Evolutionary conservation across 2,797 vertebrate genomes (phyloP).

Genomic region (Parotocinclus haroldoi): DNA sequence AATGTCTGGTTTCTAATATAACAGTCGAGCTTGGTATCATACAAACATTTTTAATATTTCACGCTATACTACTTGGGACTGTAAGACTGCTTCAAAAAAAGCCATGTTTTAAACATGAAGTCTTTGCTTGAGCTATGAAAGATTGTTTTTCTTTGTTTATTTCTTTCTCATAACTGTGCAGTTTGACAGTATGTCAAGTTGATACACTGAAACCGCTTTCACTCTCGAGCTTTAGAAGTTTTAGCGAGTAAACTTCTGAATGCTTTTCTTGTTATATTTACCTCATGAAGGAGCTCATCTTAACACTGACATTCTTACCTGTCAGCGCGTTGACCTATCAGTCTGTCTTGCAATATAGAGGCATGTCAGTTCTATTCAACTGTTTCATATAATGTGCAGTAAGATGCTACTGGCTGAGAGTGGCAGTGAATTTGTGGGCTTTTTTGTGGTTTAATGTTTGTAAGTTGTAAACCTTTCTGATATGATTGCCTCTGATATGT

Average conservation of each 20-base stretch:
- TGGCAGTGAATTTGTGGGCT: no score
- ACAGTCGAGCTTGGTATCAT: no score
- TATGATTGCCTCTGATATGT: no score
- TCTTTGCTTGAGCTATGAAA: slow-evolving; percentile 14
- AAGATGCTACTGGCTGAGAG: no score
- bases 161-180: slow-evolving; percentile 19
- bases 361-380: no score
- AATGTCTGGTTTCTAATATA: no score
- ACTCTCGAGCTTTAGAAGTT: background rate
- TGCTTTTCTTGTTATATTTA: slow-evolving; percentile 13
- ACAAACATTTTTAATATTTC: no score
- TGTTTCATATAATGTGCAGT: no score
- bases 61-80: no score
- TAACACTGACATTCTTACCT: slow-evolving; percentile 17
- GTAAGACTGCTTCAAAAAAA: background rate
- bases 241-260: background rate
- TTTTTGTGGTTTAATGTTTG: no score
- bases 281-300: slow-evolving; percentile 9
- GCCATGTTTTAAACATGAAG: slow-evolving; percentile 40
- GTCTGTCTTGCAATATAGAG: background rate
- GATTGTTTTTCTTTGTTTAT: background rate
- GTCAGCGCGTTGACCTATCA: slow-evolving; percentile 28
- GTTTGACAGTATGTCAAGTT: slow-evolving; percentile 31
- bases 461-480: no score
- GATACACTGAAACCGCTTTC: slow-evolving; percentile 37